phyloP scores from a whole-genome alignment of 2,797 vertebrate genomes.

The Malurus leucopterus region DNA sequence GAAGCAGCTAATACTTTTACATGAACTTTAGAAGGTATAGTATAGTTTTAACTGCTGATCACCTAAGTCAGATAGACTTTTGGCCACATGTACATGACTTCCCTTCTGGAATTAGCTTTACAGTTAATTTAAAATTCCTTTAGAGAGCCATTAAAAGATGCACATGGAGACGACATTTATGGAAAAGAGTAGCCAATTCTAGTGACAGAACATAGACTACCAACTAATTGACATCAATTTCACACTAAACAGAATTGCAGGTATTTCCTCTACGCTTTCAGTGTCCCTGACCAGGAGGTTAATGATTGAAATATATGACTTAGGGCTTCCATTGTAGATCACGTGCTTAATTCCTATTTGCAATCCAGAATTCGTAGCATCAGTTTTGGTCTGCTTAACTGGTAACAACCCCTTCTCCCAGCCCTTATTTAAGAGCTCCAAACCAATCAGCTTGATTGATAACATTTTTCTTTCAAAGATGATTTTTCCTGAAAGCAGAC shows the following conservation, averaged over 20 bases:
- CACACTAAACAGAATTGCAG: slow-evolving; percentile 12
- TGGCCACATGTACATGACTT: slow-evolving; percentile 1
- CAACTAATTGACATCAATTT: not conserved
- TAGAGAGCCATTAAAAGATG: slow-evolving; percentile 29
- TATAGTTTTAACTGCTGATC: slow-evolving; percentile 37
- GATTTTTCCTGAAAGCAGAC: not conserved
- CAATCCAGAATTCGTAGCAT: not conserved
- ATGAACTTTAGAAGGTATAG: slow-evolving; percentile 39
- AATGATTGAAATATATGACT: not conserved
- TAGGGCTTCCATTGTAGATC: slow-evolving; percentile 35
- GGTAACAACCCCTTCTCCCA: not conserved
- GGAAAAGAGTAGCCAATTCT: slow-evolving; percentile 41
- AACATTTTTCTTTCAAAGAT: not conserved
- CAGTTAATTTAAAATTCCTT: slow-evolving; percentile 45
- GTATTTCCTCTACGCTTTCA: not conserved
- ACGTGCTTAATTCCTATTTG: not conserved
- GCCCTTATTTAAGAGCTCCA: not conserved
- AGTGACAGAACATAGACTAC: slow-evolving; percentile 13
- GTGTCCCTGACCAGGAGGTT: not conserved
- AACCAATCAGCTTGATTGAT: not conserved
- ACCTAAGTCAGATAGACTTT: not conserved
- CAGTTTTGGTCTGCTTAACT: not conserved
- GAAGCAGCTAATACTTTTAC: slow-evolving; percentile 51
- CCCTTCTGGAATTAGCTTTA: slow-evolving; percentile 45
- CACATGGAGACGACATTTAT: slow-evolving; percentile 19